Percentiles rank a stretch among this genome's conserved stretches.
Evolutionary conservation across 2,113 vertebrate species (phyloP).

Genomic region (Thoracochromis brauschi): DNA sequence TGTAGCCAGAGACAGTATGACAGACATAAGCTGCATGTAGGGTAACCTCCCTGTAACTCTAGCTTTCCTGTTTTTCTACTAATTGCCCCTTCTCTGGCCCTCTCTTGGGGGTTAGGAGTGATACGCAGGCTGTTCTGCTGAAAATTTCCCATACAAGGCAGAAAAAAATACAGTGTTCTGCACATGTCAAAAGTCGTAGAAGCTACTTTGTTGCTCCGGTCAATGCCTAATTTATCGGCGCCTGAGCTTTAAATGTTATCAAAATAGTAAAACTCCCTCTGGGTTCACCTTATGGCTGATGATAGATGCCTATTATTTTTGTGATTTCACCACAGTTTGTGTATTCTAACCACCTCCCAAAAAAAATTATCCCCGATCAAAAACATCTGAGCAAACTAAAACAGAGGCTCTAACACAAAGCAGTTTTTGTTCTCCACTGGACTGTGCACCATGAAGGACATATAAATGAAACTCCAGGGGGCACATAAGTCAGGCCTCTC

Average conservation of each 20-base stretch:
- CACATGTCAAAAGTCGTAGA: constrained; percentile 9
- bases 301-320: background rate
- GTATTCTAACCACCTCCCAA: background rate
- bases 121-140: background rate
- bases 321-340: background rate
- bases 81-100: background rate
- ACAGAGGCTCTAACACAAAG: background rate
- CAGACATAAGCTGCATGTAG: background rate
- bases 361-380: background rate
- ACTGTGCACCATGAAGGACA: constrained; percentile 5
- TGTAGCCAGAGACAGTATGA: background rate
- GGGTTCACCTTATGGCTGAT: background rate
- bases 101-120: background rate
- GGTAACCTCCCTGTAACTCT: background rate
- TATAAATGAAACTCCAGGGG: constrained; percentile 7
- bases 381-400: background rate
- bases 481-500: background rate
- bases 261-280: background rate
- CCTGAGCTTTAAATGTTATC: background rate
- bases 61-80: background rate
- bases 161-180: background rate
- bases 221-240: background rate
- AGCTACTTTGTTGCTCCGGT: background rate
- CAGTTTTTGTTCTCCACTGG: background rate
- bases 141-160: constrained; percentile 14